phyloP scores from a whole-genome alignment of 2,113 vertebrate genomes.

The Oncorhynchus clarkii region DNA sequence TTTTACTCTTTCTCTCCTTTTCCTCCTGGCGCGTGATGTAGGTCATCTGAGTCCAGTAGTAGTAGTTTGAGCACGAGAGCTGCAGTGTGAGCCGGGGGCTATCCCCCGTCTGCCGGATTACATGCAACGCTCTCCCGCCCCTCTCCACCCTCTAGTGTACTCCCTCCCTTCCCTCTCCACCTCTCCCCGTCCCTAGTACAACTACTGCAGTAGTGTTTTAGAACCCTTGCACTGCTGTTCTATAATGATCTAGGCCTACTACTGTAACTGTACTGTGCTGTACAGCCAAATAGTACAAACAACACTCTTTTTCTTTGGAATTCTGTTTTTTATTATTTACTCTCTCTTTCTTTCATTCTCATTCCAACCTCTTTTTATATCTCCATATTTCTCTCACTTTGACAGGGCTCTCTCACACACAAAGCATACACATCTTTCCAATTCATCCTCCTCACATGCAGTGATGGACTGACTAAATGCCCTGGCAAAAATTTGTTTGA shows the following conservation, averaged over 20 bases:
- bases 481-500: neutral
- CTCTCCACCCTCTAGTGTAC: neutral
- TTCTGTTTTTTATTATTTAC: neutral
- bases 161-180: conserved; percentile 15
- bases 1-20: neutral
- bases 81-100: conserved; percentile 42
- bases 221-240: neutral
- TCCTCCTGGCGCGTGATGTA: conserved; percentile 42
- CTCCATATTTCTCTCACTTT: neutral
- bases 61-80: conserved; percentile 50
- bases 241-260: neutral
- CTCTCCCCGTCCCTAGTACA: neutral
- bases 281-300: neutral
- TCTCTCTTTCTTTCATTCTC: neutral
- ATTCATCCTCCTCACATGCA: neutral
- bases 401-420: neutral
- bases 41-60: conserved; percentile 60
- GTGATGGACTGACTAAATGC: neutral
- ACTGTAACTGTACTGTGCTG: neutral
- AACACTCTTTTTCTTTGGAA: neutral
- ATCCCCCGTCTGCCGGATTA: conserved; percentile 34
- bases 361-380: neutral
- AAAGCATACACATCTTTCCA: no score
- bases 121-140: neutral
- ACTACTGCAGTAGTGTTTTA: conserved; percentile 4